Evolutionary conservation across 1,140 invertebrate species (phyloP).

Genomic region (Gonioctena quinquepunctata): DNA sequence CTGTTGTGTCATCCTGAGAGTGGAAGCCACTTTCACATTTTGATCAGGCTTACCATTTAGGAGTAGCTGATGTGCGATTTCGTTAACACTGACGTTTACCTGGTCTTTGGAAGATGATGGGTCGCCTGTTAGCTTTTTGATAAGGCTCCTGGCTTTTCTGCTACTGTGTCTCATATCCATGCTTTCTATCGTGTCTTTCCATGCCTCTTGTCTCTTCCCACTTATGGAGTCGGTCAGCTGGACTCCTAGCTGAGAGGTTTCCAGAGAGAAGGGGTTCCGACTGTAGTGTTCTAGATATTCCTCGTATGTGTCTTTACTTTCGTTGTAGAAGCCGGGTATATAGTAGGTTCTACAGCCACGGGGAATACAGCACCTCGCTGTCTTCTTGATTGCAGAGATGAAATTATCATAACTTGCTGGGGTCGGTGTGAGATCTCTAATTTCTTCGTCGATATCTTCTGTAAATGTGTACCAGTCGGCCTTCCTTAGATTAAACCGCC

Average conservation of each 20-base stretch:
- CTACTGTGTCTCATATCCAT: too few relatives aligned
- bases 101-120: neutral
- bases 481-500: neutral
- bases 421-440: neutral
- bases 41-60: too few relatives aligned
- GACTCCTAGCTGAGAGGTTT: neutral
- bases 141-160: too few relatives aligned
- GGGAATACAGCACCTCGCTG: too few relatives aligned
- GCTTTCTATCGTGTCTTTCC: too few relatives aligned
- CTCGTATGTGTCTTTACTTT: neutral
- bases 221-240: too few relatives aligned
- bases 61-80: neutral
- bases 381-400: too few relatives aligned
- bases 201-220: too few relatives aligned
- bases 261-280: neutral
- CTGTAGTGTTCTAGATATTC: too few relatives aligned
- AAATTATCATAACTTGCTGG: neutral
- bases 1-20: neutral
- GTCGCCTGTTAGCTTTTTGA: too few relatives aligned
- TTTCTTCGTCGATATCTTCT: neutral
- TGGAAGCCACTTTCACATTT: too few relatives aligned
- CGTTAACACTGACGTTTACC: neutral
- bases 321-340: neutral
- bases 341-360: neutral
- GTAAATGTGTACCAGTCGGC: constrained; percentile 1